phyloP scores from a whole-genome alignment of 2,888 invertebrate species.

The Dolichomitus sp. region DNA sequence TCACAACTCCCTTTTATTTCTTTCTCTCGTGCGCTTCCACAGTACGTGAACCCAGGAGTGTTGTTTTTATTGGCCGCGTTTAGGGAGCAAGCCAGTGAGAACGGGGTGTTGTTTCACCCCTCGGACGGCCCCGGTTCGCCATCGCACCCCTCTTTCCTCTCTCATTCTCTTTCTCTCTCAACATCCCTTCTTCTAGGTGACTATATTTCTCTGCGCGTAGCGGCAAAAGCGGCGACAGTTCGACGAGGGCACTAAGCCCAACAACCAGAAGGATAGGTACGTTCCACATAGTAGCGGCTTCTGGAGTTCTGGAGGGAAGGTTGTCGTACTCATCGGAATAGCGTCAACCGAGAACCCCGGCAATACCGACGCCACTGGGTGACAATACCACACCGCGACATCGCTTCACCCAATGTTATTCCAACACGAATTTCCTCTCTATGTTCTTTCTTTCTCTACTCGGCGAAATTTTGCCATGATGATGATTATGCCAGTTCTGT shows the following conservation, averaged over 20 bases:
- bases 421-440: constrained; percentile 81
- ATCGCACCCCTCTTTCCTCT: constrained; percentile 72
- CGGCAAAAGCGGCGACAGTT: constrained; percentile 49
- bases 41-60: constrained; percentile 71
- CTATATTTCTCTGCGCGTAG: constrained; percentile 22
- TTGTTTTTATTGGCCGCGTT: constrained; percentile 84
- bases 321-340: constrained; percentile 52
- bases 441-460: constrained; percentile 45
- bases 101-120: constrained; percentile 84
- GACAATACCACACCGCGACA: constrained; percentile 82
- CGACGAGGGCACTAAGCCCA: constrained; percentile 61
- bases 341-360: constrained; percentile 36
- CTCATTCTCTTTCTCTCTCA: constrained; percentile 51
- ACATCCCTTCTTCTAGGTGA: constrained; percentile 52
- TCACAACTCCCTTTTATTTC: constrained; percentile 55
- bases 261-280: constrained; percentile 55
- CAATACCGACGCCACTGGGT: constrained; percentile 72
- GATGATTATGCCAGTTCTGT: constrained; percentile 7
- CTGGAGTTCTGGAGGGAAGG: constrained; percentile 40
- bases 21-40: constrained; percentile 46
- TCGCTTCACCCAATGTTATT: constrained; percentile 80
- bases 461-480: neutral
- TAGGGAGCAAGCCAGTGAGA: constrained; percentile 79
- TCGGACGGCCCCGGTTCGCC: constrained; percentile 71
- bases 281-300: constrained; percentile 49